A percentile compares a stretch with the other conserved stretches of the same genome.
Conservation (phyloP, 2,797 vertebrate genomes). For the Spinus olivaceus region DNA sequence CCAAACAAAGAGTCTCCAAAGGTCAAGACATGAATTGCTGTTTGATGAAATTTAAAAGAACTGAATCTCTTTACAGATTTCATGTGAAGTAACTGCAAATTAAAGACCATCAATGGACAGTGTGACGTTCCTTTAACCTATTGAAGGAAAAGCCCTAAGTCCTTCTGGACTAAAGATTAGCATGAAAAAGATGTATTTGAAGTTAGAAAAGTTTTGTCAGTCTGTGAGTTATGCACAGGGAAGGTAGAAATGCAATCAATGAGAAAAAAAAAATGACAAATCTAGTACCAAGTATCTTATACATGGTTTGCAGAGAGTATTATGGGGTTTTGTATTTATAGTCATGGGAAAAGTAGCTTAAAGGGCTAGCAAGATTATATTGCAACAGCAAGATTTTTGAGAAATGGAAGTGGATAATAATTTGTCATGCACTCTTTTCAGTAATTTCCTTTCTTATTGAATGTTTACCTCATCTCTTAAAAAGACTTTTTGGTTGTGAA, state of each 20-base stretch:
- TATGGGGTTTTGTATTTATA: not conserved
- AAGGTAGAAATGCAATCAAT: not conserved
- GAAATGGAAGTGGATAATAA: not conserved
- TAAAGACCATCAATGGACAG: not conserved
- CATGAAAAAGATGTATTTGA: not conserved
- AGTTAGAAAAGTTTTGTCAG: not conserved
- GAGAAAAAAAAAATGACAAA: not conserved
- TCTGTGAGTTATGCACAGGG: not conserved
- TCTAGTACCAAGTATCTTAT: not conserved
- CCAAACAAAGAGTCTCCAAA: not conserved
- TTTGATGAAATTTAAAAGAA: slow-evolving; percentile 1
- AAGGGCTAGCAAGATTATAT: not conserved
- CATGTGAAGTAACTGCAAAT: not conserved
- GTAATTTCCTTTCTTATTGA: not conserved
- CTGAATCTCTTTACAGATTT: not conserved
- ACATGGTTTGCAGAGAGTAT: not conserved
- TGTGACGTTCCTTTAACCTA: not conserved
- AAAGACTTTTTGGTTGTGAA: not conserved
- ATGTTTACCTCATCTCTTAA: not conserved
- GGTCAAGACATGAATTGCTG: not conserved
- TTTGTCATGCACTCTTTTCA: not conserved
- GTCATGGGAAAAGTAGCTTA: not conserved
- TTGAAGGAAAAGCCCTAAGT: not conserved
- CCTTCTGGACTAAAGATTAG: not conserved
- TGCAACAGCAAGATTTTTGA: not conserved